Evolutionary conservation across 2,797 vertebrate species (phyloP), one percentile per base, ranked within the genome.

Genomic region (Hapalemur alaotrensis): DNA sequence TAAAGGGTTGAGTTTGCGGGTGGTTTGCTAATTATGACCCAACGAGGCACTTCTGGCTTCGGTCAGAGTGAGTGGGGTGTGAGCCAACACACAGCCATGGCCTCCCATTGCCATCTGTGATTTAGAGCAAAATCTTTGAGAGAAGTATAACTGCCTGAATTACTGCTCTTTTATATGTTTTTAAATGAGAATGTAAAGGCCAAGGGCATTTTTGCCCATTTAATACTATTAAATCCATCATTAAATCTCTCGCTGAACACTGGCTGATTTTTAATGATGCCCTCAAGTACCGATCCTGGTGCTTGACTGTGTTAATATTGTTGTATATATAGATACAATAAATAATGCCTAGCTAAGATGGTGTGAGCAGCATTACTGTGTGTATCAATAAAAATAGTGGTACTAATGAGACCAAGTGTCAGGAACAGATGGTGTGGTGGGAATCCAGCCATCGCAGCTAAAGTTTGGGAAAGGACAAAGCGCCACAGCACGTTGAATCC

Each of bases 211-310:
- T 98, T 98, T 98, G 97, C 96, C 97, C 97, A 97, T 98, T 98
- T 98, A 98, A 98, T 98, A 96, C 97, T 97, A 98, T 99, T 99
- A 98, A 98, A 99, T 98, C 98, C 98, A 97, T 99, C 98, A 98
- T 99, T 99, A 99, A 99, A 98, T 98, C 97, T 98, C 97, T 97
- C 67, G 0, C 96, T 98, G 98, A 99, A 98, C 98, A 98, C 98
- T 97, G 97, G 97, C 95, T 98, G 98, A 98, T 98, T 99, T 99
- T 99, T 99, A 99, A 99, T 97, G 98, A 98, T 98, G 98, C 98
- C 98, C 98, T 98, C 97, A 98, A 99, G 98, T 98, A 96, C 97
- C 15, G 0, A 97, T 97, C 96, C 90, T 97, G 97, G 98, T 98
- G 98, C 98, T 98, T 97, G 96, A 98, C 98, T 98, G 97, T 98